Base-by-base conservation (phyloP, 2,888 invertebrate species). In the Spisula solida region DNA sequence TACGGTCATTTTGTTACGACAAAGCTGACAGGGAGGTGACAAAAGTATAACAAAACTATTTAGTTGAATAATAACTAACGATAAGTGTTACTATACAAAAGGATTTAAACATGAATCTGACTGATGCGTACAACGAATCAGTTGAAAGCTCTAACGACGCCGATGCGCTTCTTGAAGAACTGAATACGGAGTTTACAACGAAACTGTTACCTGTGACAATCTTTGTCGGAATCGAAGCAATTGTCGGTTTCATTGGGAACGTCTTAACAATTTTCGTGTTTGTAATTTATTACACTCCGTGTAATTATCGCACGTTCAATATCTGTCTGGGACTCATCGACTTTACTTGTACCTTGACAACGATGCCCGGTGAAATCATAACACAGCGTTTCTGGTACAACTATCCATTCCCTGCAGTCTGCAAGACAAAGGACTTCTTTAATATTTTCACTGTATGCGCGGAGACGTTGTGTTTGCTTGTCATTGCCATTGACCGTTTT, bases 291-390 rank as follows among this genome's bases (percentile, higher is more conserved):
- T 88, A 88, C 60, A 29, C 79, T 10, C 18, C 48, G 41, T 84
- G 89, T 75, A 89, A 86, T 34, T 89, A 86, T 78, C 81, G 85
- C n/a, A 82, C 79, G 29, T 89, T 89, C 31, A 86, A 86, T 8
- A 25, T 89, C 20, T 82, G 86, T 29, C 81, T 89, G n/a, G 82
- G 78, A 18, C 55, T 86, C 5, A 81, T 78, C 0, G 89, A 89
- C 66, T 41, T 89, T 1, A 60, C 56, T 0, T 66, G 86, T 16
- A 86, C 66, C 8, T 25, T 89, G 80, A 89, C 86, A 31, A 86
- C 89, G 8, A 89, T 89, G 55, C 86, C 89, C 0, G 82, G 60
- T 16, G 89, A 89, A 55, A 56, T 86, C 0, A 29, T 89, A 16
- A 85, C 88, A 6, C 88, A 88, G 29, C 60, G 31, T 31, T 81